Conservation (phyloP, 2,797 vertebrate genomes). For the Aulostomus chinensis region DNA sequence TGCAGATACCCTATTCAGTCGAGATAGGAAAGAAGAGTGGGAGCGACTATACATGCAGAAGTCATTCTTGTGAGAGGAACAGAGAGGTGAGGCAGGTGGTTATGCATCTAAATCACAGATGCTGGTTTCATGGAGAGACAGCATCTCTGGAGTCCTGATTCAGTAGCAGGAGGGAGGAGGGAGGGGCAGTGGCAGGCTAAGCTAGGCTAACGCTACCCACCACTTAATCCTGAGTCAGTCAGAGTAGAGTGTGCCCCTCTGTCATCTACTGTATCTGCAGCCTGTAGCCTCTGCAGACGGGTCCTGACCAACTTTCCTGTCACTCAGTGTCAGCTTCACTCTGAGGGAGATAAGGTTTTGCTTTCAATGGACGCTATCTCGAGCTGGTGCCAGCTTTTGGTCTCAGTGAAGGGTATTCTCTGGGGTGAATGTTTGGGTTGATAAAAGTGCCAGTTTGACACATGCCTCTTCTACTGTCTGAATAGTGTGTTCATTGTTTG, state of each 20-base stretch:
- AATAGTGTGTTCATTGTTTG: conserved; percentile 47
- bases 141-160: conserved; percentile 34
- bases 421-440: conserved; percentile 72
- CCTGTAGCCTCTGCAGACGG: conserved; percentile 38
- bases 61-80: conserved; percentile 67
- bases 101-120: conserved; percentile 69
- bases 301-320: conserved; percentile 63
- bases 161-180: conserved; percentile 13
- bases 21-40: conserved; percentile 38
- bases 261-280: conserved; percentile 45
- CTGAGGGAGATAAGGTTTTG: conserved; percentile 50
- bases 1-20: conserved; percentile 51
- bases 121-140: conserved; percentile 50
- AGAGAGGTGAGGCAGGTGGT: conserved; percentile 59
- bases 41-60: conserved; percentile 60
- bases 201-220: conserved; percentile 21
- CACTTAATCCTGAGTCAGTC: conserved; percentile 21
- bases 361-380: conserved; percentile 57
- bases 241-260: conserved; percentile 15
- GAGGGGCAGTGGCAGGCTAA: conserved; percentile 7
- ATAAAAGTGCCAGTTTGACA: conserved; percentile 66
- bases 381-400: conserved; percentile 53
- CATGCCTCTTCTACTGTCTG: conserved; percentile 66
- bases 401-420: conserved; percentile 76
- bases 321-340: conserved; percentile 64